Base-by-base conservation (phyloP, 2,888 invertebrate genomes). In the Caenorhabditis drosophilae region DNA sequence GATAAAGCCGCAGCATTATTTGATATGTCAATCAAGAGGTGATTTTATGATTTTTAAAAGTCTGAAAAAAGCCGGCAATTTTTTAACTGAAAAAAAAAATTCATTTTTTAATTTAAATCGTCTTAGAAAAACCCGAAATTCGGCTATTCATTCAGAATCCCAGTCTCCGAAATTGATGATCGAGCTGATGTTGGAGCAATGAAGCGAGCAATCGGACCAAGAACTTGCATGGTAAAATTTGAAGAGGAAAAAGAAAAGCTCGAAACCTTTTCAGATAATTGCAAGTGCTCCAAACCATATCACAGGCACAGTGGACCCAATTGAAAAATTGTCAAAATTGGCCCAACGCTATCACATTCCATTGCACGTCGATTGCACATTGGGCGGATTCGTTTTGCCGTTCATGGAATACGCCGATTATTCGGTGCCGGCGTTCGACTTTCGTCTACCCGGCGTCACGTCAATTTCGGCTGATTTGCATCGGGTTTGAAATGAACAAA, bases 221-320 rank as follows among this genome's bases (percentile, higher is more conserved):
- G 64, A 16, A 70, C 70, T 16, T 67, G 67, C 35, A 59, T 70
- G 69, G 68, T 71, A 44, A 34, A 9, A 22, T 34, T 25, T 26
- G 23, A 11, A n/a, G 31, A n/a, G n/a, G n/a, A n/a, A n/a, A n/a
- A n/a, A n/a, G n/a, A n/a, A n/a, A n/a, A 31, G 6, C 31, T 31
- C 6, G 31, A 31, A 31, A 31, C 12, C 9, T 44, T 38, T 63
- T 26, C 54, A 97, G 95, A 88, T 98, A 47, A 93, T 93, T 48
- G 95, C 92, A 0, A 96, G 96, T 0, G 90, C 93, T 0, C 97
- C 97, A 0, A 92, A 92, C 84, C 97, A 90, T 85, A 95, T 97
- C 0, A 96, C 96, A 85, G 98, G 98, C 22, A 92, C 93, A 0
- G 91, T 94, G 85, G 98, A 98, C 85, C 90, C 94, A 79, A 92